Evolutionary conservation across 2,797 vertebrate genomes (phyloP).

Genomic region (Salarias fasciatus): DNA sequence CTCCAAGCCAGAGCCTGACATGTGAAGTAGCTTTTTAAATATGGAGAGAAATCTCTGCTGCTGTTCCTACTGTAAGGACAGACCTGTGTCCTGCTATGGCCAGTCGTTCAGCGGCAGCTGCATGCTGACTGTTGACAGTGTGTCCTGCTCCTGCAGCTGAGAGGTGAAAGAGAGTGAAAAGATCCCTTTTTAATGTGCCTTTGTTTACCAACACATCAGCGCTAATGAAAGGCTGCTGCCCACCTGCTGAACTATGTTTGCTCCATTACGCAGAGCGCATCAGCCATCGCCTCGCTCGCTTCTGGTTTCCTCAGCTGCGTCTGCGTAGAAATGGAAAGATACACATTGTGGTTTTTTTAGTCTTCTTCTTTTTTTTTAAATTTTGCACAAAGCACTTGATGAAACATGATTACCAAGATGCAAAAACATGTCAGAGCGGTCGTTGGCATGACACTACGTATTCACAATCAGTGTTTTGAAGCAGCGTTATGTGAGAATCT

Average conservation of each 20-base stretch:
- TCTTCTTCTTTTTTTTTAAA: constrained; percentile 24
- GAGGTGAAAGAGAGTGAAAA: constrained; percentile 43
- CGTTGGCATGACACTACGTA: constrained; percentile 21
- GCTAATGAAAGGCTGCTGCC: constrained; percentile 54
- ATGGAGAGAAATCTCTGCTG: constrained; percentile 41
- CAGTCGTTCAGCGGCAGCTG: constrained; percentile 66
- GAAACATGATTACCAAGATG: constrained; percentile 48
- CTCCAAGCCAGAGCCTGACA: constrained; percentile 23
- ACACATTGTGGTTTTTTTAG: constrained; percentile 31
- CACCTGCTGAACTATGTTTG: constrained; percentile 46
- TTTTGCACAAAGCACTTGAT: constrained; percentile 84
- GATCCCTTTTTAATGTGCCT: constrained; percentile 69
- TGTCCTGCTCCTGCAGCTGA: constrained; percentile 38
- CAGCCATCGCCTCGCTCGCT: constrained; percentile 34
- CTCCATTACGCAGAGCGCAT: constrained; percentile 55
- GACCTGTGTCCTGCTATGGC: constrained; percentile 32
- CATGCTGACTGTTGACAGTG: constrained; percentile 54
- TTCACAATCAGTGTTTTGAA: constrained; percentile 50
- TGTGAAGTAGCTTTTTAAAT: constrained; percentile 39
- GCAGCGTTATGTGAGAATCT: constrained; percentile 9
- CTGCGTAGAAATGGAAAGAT: constrained; percentile 39
- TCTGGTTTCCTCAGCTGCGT: constrained; percentile 37
- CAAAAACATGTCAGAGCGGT: constrained; percentile 34
- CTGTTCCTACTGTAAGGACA: constrained; percentile 43
- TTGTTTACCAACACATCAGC: constrained; percentile 59